These are phyloP conservation scores for Thryonomys swinderianus DNA, from an alignment of 2,113 vertebrate species.

Conservation along the genomic window DNA sequence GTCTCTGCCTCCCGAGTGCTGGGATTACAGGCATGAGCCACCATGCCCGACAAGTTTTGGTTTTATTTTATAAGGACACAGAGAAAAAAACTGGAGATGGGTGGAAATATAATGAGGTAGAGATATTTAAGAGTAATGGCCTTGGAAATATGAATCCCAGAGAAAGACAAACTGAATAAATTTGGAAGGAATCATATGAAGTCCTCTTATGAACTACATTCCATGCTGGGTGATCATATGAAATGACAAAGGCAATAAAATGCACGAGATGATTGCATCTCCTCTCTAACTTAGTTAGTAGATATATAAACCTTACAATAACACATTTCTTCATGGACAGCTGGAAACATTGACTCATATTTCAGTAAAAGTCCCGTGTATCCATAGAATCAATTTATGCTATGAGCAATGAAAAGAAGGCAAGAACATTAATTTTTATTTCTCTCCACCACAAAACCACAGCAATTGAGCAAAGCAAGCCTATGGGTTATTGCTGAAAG, in stretches of 20 bases:
- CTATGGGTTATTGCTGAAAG: slow-evolving; percentile 36
- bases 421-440: slow-evolving; percentile 56
- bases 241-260: slow-evolving; percentile 64
- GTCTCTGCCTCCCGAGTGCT: too few species aligned
- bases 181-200: slow-evolving; percentile 76
- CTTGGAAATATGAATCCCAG: slow-evolving; percentile 60
- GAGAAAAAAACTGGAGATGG: slow-evolving; percentile 36
- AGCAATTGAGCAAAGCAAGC: neutral
- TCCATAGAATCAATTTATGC: neutral
- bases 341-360: neutral
- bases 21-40: too few species aligned
- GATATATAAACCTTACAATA: slow-evolving; percentile 24
- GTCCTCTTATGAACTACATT: slow-evolving; percentile 68
- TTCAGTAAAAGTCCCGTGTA: neutral
- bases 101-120: slow-evolving; percentile 51
- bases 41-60: too few species aligned
- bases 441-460: slow-evolving; percentile 33
- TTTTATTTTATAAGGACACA: slow-evolving; percentile 51
- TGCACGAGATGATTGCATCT: neutral
- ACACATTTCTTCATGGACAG: neutral
- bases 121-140: slow-evolving; percentile 55
- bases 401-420: slow-evolving; percentile 19
- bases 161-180: slow-evolving; percentile 73
- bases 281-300: slow-evolving; percentile 49
- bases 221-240: slow-evolving; percentile 66